Base-by-base conservation (phyloP, 2,888 invertebrate genomes). In the Sminthurides aquaticus region DNA sequence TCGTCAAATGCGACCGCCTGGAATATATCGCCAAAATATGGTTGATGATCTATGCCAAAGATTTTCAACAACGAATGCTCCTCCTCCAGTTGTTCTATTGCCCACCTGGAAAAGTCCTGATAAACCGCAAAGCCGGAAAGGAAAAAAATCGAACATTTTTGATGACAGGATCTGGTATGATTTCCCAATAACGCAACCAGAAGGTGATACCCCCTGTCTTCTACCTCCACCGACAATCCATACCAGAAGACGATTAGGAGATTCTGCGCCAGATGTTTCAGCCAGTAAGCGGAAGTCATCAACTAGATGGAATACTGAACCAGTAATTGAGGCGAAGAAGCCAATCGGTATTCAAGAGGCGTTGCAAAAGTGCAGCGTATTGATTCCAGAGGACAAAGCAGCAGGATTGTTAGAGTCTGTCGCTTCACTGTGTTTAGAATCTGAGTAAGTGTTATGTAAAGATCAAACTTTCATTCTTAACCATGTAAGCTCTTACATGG, bases 1-100 rank as follows among this genome's bases (percentile, higher is more conserved):
- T 80, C 84, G 88, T 1, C 81, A 82, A 74, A 76, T 74, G 68
- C 86, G 99, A 69, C 88, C 90, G 0, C 94, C 96, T 0, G 99
- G 99, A 24, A 99, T 99, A 76, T 99, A 99, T 80, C 99, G 99
- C 79, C 86, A 86, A 71, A 96, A 97, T 77, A 66, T 69, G 55
- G 60, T 70, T 15, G 25, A 61, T 55, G 61, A 61, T 55, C 18
- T 61, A 20, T 27, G 65, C 29, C 57, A 63, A 22, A 28, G 67
- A 1, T 67, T 49, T 24, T 52, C 1, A 1, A 55, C 48, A 29
- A 24, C 43, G 1, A 1, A 24, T 29, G 56, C 60, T 18, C 48
- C 49, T 26, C 49, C 48, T 56, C 49, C 48, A 1, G 56, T 61
- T 34, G 49, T 65, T 18, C 20, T n/a, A 26, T 60, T 57, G 1